phyloP scores from a whole-genome alignment of 2,888 invertebrate species.

The Ectemnius continuus region DNA sequence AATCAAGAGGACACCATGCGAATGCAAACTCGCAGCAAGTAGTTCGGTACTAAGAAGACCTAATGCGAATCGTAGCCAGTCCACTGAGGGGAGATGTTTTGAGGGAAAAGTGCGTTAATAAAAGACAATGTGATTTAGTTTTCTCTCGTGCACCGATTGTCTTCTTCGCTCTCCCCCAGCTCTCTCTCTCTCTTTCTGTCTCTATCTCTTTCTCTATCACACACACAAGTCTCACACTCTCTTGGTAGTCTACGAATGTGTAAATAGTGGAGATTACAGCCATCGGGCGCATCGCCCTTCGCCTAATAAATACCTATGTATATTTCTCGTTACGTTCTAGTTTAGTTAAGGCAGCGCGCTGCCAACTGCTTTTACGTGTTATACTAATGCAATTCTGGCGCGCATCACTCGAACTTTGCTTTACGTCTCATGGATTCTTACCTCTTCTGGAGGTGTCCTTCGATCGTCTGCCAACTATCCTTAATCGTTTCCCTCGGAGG shows the following conservation, averaged over 20 bases:
- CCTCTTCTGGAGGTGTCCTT: background rate
- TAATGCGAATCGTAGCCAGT: too few relatives aligned
- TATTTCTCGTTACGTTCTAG: constrained; percentile 1
- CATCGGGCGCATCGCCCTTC: background rate
- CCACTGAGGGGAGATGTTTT: too few relatives aligned
- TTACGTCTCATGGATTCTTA: background rate
- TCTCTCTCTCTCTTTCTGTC: too few relatives aligned
- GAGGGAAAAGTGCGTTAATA: background rate
- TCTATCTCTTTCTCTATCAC: too few relatives aligned
- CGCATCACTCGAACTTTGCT: constrained; percentile 1
- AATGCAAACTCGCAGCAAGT: too few relatives aligned
- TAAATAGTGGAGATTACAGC: constrained; percentile 1
- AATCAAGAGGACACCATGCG: too few relatives aligned
- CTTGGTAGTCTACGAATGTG: constrained; percentile 1
- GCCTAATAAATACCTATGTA: background rate
- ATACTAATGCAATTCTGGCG: background rate
- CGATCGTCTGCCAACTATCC: background rate
- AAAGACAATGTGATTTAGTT: constrained; percentile 40
- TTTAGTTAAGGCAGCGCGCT: background rate
- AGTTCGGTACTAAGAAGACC: too few relatives aligned
- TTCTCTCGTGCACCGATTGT: constrained; percentile 49
- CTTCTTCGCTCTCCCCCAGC: constrained; percentile 13
- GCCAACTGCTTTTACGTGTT: constrained; percentile 3
- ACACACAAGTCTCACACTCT: background rate
- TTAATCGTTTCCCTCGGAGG: background rate